Base-by-base conservation (phyloP, 2,888 invertebrate genomes). In the Taphrorychus bicolor region DNA sequence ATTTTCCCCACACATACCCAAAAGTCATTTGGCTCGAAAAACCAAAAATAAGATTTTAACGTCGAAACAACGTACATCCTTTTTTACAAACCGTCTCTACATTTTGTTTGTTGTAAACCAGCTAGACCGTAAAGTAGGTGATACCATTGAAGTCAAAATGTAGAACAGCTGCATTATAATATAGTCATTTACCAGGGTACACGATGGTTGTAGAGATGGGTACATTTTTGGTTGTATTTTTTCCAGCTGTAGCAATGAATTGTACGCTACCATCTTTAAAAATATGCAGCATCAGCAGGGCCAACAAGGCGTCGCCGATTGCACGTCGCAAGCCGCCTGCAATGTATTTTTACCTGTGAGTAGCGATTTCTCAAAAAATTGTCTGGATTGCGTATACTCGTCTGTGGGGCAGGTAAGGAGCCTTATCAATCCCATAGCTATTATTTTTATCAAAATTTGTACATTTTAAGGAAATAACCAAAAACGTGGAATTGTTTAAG, bases 401-500 rank as follows among this genome's bases (percentile, higher is more conserved):
- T 53, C 62, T 52, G 45, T 66, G n/a, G 66, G 66, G 42, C 40
- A 63, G 59, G 70, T 69, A 56, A 21, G 14, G 32, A 32, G 3
- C 7, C 11, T 32, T 32, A 2, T 2, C 19, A 7, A 32, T 32
- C 32, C 7, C 3, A 32, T 32, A 32, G 11, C 1, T 3, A 40
- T 52, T 61, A 21, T 7, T n/a, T n/a, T n/a, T n/a, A n/a, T n/a
- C n/a, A n/a, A n/a, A 19, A 19, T 59, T 52, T n/a, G n/a, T n/a
- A n/a, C n/a, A n/a, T 57, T 77, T 79, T 63, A 63, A 80, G 78
- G 76, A 78, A 53, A 74, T 81, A 48, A 57, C 79, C 23, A 70
- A 71, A 18, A 75, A 75, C 22, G 61, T 75, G 1, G 67, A 76
- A 18, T 62, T 72, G 2, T 74, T 76, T 57, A 72, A 74, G 23